phyloP scores from a whole-genome alignment of 1,140 invertebrate species.

The Orius insidiosus region DNA sequence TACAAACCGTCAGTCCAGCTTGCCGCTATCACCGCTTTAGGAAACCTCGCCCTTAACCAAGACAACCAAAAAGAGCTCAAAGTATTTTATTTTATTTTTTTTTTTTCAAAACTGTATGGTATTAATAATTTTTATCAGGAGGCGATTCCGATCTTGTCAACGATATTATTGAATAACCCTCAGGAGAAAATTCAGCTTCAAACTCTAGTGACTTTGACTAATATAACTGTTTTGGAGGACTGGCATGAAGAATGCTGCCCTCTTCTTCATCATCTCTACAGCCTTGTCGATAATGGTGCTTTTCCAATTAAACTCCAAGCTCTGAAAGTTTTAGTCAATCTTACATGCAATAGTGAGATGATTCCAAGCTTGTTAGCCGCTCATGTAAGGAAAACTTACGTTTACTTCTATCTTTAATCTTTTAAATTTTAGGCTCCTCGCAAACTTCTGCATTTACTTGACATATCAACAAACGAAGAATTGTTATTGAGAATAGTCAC shows the following conservation, averaged over 20 bases:
- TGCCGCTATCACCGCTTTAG: constrained; percentile 30
- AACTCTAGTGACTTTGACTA: constrained; percentile 29
- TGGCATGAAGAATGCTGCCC: constrained; percentile 31
- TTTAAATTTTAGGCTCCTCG: constrained; percentile 30
- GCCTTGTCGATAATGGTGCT: constrained; percentile 26
- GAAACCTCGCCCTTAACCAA: constrained; percentile 34
- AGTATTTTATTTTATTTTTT: constrained; percentile 22
- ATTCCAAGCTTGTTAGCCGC: constrained; percentile 41
- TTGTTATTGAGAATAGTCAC: constrained; percentile 34
- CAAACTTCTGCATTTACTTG: constrained; percentile 31
- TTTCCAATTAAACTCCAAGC: constrained; percentile 33
- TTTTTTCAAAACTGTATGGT: background rate
- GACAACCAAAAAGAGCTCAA: constrained; percentile 35
- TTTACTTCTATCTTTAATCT: background rate
- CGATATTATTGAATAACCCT: constrained; percentile 22
- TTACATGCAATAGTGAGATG: constrained; percentile 42
- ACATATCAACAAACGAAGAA: constrained; percentile 29
- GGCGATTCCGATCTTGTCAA: constrained; percentile 27
- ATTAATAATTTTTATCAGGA: constrained; percentile 22
- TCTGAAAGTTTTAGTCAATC: constrained; percentile 42
- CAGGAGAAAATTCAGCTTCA: constrained; percentile 18
- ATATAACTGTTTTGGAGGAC: constrained; percentile 29
- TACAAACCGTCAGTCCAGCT: constrained; percentile 25
- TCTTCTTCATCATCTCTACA: constrained; percentile 26
- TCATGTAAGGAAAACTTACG: constrained; percentile 28